Conservation (phyloP, 2,888 invertebrate genomes). For the Tenthredo amoena region DNA sequence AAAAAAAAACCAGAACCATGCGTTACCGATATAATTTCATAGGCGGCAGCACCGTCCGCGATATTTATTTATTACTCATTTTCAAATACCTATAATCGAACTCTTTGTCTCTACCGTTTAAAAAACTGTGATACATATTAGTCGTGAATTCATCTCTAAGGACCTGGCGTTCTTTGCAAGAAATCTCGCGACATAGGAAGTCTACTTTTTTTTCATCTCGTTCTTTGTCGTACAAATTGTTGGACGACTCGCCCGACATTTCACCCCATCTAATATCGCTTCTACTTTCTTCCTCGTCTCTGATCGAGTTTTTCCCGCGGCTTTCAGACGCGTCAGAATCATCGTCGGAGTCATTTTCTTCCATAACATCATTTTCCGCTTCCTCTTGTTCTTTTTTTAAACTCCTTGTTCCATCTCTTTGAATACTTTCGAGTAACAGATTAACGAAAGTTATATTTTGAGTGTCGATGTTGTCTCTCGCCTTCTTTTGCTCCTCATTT, state of each 20-base stretch:
- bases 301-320: slow-evolving; percentile 56
- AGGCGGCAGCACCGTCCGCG: slow-evolving; percentile 20
- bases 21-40: slow-evolving; percentile 19
- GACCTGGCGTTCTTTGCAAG: slow-evolving; percentile 81
- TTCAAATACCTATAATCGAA: slow-evolving; percentile 86
- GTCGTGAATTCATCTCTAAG: slow-evolving; percentile 90
- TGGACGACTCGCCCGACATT: slow-evolving; percentile 58
- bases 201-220: slow-evolving; percentile 73
- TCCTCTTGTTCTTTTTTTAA: slow-evolving; percentile 83
- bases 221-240: slow-evolving; percentile 69
- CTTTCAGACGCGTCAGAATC: slow-evolving; percentile 65
- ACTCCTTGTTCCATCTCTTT: slow-evolving; percentile 85
- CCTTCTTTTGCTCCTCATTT: slow-evolving; percentile 86
- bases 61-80: background rate
- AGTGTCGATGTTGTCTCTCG: slow-evolving; percentile 82
- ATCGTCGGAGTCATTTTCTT: slow-evolving; percentile 75
- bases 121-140: slow-evolving; percentile 91
- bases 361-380: slow-evolving; percentile 80
- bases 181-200: slow-evolving; percentile 78
- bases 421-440: slow-evolving; percentile 90
- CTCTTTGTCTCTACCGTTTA: slow-evolving; percentile 89
- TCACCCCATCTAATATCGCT: slow-evolving; percentile 57
- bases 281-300: slow-evolving; percentile 26
- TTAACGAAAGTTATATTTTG: slow-evolving; percentile 84
- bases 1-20: slow-evolving; percentile 57